A percentile compares a stretch with the other conserved stretches of the same genome.
phyloP scores from a whole-genome alignment of 1,140 invertebrate genomes.

The Camponotus vicinus region DNA sequence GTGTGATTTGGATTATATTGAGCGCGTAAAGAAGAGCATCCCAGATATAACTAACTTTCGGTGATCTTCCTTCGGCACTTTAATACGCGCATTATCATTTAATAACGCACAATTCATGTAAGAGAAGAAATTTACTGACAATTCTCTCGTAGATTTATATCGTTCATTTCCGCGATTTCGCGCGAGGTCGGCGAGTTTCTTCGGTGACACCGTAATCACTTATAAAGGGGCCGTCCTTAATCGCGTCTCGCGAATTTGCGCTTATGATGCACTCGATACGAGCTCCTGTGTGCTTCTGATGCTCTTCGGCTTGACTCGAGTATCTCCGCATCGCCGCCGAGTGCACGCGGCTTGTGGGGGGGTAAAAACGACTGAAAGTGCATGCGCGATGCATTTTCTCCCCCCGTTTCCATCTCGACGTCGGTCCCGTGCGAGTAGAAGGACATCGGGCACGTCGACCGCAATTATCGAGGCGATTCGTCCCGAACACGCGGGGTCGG shows the following conservation, averaged over 20 bases:
- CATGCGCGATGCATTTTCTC: slow-evolving; percentile 46
- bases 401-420: slow-evolving; percentile 2
- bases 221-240: slow-evolving; percentile 23
- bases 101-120: background rate
- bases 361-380: slow-evolving; percentile 14
- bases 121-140: background rate
- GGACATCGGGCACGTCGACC: slow-evolving; percentile 52
- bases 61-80: background rate
- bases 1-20: slow-evolving; percentile 6
- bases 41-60: background rate
- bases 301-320: slow-evolving; percentile 55
- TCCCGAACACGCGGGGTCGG: slow-evolving; percentile 2
- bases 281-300: slow-evolving; percentile 51
- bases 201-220: slow-evolving; percentile 34
- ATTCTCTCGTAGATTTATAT: background rate
- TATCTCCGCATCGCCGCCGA: slow-evolving; percentile 48
- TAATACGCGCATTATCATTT: background rate
- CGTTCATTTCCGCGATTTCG: background rate
- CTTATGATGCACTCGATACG: slow-evolving; percentile 35
- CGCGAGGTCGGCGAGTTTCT: background rate
- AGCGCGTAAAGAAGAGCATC: background rate
- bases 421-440: slow-evolving; percentile 42
- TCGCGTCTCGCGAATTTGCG: slow-evolving; percentile 26
- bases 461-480: slow-evolving; percentile 55
- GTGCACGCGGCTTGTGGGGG: slow-evolving; percentile 18